Conservation (phyloP, 2,113 vertebrate genomes). For the Myotis davidii region DNA sequence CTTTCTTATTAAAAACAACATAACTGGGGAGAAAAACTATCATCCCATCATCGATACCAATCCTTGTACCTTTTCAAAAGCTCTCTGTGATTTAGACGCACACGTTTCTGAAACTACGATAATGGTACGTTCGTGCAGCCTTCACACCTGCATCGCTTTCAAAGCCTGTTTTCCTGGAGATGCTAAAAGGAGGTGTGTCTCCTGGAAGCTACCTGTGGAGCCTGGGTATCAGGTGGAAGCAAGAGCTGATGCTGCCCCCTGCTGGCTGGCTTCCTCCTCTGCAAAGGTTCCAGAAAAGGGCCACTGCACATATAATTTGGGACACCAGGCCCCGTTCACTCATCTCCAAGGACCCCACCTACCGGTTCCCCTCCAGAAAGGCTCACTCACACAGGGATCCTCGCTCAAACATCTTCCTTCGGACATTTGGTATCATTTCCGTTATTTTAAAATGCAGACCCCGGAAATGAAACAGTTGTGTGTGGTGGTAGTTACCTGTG, state of each 20-base stretch:
- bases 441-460: not conserved
- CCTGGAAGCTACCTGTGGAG: not conserved
- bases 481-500: not conserved
- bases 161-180: not conserved
- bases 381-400: not conserved
- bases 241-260: conserved; percentile 74
- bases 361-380: conserved; percentile 3
- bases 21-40: not conserved
- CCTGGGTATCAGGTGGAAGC: not conserved
- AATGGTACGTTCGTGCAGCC: not conserved
- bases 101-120: not conserved
- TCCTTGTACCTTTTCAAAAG: not conserved
- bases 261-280: conserved; percentile 40
- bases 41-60: not conserved
- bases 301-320: not conserved
- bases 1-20: not conserved
- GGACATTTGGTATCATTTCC: not conserved
- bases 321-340: not conserved
- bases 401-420: not conserved
- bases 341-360: not conserved
- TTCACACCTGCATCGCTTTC: not conserved
- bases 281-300: not conserved
- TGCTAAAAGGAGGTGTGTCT: not conserved
- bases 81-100: not conserved
- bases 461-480: not conserved